These are phyloP conservation scores for Orthonychiurus folsomi DNA, from an alignment of 2,888 invertebrate species.

Conservation along the genomic window DNA sequence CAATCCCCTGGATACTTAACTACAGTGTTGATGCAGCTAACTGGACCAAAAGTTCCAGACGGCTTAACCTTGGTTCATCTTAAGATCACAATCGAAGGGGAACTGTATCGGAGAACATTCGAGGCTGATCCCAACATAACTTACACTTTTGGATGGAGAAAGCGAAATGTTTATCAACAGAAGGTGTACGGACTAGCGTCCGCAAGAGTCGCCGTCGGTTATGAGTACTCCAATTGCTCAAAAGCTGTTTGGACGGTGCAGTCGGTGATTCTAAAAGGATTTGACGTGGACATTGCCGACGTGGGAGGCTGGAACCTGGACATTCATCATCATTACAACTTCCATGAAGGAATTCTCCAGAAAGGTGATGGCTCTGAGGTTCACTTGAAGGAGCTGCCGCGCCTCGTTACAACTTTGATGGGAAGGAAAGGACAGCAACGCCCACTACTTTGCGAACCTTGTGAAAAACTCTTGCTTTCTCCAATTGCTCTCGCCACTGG, in stretches of 20 bases:
- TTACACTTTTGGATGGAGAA: slow-evolving; percentile 96
- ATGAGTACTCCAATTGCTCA: slow-evolving; percentile 80
- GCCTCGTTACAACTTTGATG: slow-evolving; percentile 80
- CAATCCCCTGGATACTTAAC: slow-evolving; percentile 90
- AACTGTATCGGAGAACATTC: slow-evolving; percentile 80
- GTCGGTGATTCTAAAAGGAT: slow-evolving; percentile 86
- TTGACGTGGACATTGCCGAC: slow-evolving; percentile 92
- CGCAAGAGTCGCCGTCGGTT: slow-evolving; percentile 79
- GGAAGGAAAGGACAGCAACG: slow-evolving; percentile 76
- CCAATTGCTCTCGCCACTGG: slow-evolving; percentile 91
- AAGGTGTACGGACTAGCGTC: slow-evolving; percentile 81
- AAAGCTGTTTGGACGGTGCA: slow-evolving; percentile 90
- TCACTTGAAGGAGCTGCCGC: slow-evolving; percentile 84
- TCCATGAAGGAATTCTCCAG: slow-evolving; percentile 94
- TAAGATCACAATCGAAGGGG: slow-evolving; percentile 85
- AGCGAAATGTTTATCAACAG: slow-evolving; percentile 86
- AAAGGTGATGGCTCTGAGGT: slow-evolving; percentile 94
- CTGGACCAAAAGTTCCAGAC: slow-evolving; percentile 67
- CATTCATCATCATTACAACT: slow-evolving; percentile 97
- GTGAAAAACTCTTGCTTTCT: slow-evolving; percentile 75
- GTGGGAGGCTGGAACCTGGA: slow-evolving; percentile 97
- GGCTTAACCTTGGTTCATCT: slow-evolving; percentile 82
- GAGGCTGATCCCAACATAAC: slow-evolving; percentile 92
- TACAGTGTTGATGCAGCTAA: slow-evolving; percentile 80
- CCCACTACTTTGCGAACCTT: slow-evolving; percentile 72